Evolutionary conservation across 2,113 vertebrate species (phyloP).

Genomic region (Thunnus maccoyii): DNA sequence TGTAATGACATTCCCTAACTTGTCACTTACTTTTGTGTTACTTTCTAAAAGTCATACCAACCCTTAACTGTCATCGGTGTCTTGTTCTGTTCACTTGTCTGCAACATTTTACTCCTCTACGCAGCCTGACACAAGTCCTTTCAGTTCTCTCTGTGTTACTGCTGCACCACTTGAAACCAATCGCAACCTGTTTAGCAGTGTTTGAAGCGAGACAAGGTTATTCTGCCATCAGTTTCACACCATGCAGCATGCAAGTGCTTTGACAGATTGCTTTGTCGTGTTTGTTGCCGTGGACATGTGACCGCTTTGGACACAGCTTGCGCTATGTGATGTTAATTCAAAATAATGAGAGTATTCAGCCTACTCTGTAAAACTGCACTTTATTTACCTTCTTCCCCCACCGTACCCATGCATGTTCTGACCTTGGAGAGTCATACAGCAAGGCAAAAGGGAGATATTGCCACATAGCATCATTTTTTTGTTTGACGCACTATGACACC

Average conservation of each 20-base stretch:
- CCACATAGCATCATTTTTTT: not conserved
- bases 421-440: not conserved
- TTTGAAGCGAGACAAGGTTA: constrained; percentile 21
- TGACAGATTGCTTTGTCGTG: constrained; percentile 7
- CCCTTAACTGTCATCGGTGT: not conserved
- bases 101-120: not conserved
- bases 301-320: not conserved
- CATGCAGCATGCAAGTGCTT: not conserved
- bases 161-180: constrained; percentile 33
- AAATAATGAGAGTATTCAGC: not conserved
- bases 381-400: not conserved
- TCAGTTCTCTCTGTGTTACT: not conserved
- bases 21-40: not conserved
- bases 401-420: not conserved
- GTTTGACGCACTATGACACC: too few relatives aligned
- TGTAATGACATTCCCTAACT: not conserved
- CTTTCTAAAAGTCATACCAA: not conserved
- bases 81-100: not conserved
- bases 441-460: not conserved
- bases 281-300: not conserved
- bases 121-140: not conserved
- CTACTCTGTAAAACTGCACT: not conserved
- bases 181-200: constrained; percentile 31
- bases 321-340: not conserved
- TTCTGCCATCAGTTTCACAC: constrained; percentile 16